Conservation (phyloP, 2,888 invertebrate species). For the Acanthococcus lagerstroemiae region DNA sequence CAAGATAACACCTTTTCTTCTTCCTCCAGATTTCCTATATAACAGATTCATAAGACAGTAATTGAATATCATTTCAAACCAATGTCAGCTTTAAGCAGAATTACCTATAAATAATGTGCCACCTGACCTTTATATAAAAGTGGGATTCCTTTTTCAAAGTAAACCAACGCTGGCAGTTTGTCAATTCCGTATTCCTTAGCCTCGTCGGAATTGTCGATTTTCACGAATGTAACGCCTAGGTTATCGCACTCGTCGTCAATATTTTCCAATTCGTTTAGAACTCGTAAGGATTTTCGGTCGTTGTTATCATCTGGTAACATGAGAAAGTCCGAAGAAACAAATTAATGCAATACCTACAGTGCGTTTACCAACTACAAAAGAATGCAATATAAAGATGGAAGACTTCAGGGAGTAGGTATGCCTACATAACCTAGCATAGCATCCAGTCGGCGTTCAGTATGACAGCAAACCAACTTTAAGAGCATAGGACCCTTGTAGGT, state of each 20-base stretch:
- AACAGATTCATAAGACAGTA: not conserved
- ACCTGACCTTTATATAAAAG: constrained; percentile 44
- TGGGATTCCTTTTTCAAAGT: constrained; percentile 47
- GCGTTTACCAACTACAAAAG: no score
- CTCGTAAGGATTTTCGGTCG: constrained; percentile 73
- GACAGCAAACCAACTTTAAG: no score
- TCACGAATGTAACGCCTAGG: constrained; percentile 80
- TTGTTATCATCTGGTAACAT: constrained; percentile 87
- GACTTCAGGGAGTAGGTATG: no score
- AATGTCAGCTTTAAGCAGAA: not conserved
- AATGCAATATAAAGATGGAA: no score
- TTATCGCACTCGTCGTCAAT: constrained; percentile 88
- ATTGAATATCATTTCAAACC: not conserved
- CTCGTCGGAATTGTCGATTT: constrained; percentile 82
- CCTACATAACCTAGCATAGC: no score
- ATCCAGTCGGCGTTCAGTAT: no score
- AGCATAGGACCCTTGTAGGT: no score
- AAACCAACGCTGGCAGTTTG: constrained; percentile 73
- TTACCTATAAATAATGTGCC: not conserved
- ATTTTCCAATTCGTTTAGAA: constrained; percentile 79
- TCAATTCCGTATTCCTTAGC: constrained; percentile 85
- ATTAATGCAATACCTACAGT: no score
- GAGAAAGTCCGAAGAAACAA: no score
- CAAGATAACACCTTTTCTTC: constrained; percentile 79
- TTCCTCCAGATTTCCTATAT: constrained; percentile 61